These are phyloP conservation scores for Acomys russatus DNA, from an alignment of 2,797 vertebrate species.

Conservation along the genomic window DNA sequence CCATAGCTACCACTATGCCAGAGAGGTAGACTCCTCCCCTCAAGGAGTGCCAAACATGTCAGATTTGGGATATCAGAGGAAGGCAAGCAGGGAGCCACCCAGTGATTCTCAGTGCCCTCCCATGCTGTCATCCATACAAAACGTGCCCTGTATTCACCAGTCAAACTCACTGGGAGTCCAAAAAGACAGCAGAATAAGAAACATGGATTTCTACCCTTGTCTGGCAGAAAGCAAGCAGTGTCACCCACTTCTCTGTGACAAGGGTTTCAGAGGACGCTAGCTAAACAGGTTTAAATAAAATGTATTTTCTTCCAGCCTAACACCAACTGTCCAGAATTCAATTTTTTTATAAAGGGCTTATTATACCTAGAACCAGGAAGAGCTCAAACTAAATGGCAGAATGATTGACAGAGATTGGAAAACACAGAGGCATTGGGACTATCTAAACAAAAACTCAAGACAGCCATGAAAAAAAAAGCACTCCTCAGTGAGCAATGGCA, in stretches of 20 bases:
- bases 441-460: neutral
- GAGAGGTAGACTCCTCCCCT: neutral
- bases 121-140: neutral
- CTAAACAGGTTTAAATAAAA: neutral
- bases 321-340: neutral
- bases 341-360: neutral
- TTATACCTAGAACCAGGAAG: neutral
- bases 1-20: neutral
- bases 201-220: neutral
- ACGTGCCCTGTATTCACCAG: neutral
- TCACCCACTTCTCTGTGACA: neutral
- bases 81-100: neutral
- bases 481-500: neutral
- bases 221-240: neutral
- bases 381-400: neutral
- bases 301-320: neutral
- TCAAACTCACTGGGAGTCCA: neutral
- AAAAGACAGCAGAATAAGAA: neutral
- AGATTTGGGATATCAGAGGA: neutral
- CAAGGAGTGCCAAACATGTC: neutral
- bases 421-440: neutral
- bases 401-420: neutral
- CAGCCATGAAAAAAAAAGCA: neutral
- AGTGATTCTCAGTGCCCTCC: neutral
- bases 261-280: neutral